A percentile compares a stretch with the other conserved stretches of the same genome.
These are phyloP conservation scores for Mesodorylaimus sp. DNA, from an alignment of 2,888 invertebrate genomes.

Conservation along the genomic window DNA sequence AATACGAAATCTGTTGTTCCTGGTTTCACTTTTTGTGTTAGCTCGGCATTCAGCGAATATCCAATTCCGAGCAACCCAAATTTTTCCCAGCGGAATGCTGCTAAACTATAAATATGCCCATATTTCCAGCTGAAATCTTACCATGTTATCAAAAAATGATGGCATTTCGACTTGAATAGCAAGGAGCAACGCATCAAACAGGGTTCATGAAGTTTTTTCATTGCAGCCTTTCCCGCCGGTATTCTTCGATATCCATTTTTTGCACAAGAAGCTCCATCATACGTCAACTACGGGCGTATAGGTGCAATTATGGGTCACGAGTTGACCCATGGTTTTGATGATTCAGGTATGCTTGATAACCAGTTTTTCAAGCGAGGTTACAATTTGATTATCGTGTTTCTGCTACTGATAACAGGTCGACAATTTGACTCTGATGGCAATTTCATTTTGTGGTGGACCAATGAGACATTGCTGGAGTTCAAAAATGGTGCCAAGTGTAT, in stretches of 20 bases:
- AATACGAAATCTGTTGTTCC: too few relatives aligned
- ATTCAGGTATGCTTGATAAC: conserved; percentile 14
- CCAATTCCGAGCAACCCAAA: too few relatives aligned
- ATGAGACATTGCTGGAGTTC: conserved; percentile 19
- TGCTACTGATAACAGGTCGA: too few relatives aligned
- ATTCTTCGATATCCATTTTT: conserved; percentile 23
- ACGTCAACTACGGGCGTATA: conserved; percentile 21
- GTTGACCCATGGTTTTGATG: conserved; percentile 25
- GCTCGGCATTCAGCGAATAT: too few relatives aligned
- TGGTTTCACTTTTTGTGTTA: too few relatives aligned
- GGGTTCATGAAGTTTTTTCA: too few relatives aligned
- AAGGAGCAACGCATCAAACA: too few relatives aligned
- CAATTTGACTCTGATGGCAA: conserved; percentile 22
- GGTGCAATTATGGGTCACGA: conserved; percentile 25
- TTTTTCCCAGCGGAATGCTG: too few relatives aligned
- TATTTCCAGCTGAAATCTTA: too few relatives aligned
- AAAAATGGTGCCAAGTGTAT: conserved; percentile 21
- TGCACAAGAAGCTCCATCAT: conserved; percentile 17
- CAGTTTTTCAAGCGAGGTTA: neutral
- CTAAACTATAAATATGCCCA: too few relatives aligned
- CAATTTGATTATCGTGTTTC: neutral
- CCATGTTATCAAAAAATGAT: too few relatives aligned
- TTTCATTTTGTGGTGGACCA: conserved; percentile 21
- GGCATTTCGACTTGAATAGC: too few relatives aligned
- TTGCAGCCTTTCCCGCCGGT: conserved; percentile 20